A percentile compares a stretch with the other conserved stretches of the same genome.
These are phyloP conservation scores for Heliconius nattereri DNA, from an alignment of 1,140 invertebrate genomes.

Conservation along the genomic window DNA sequence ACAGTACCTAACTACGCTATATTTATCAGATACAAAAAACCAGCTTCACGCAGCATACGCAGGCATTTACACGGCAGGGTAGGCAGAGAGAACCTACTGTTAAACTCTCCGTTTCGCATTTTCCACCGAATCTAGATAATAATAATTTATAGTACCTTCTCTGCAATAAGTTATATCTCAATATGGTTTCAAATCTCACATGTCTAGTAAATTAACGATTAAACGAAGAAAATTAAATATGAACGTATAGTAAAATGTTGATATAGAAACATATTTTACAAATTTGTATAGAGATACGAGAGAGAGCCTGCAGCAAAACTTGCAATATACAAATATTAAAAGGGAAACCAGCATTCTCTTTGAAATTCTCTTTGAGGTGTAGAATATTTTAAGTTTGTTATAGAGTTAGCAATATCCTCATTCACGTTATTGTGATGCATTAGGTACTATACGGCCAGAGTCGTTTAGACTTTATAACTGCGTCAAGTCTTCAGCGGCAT, in stretches of 20 bases:
- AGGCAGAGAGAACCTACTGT: too few species aligned
- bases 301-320: background rate
- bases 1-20: too few species aligned
- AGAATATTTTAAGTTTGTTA: background rate
- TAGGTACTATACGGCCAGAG: background rate
- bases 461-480: slow-evolving; percentile 3
- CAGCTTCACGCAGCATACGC: too few species aligned
- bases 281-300: background rate
- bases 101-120: too few species aligned
- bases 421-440: background rate
- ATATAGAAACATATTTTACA: background rate
- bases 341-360: background rate
- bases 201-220: too few species aligned
- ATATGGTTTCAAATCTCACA: too few species aligned
- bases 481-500: background rate
- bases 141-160: too few species aligned
- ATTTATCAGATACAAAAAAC: too few species aligned
- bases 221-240: too few species aligned
- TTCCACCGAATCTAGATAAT: too few species aligned
- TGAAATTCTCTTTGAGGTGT: background rate
- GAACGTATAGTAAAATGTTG: background rate
- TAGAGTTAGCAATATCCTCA: background rate
- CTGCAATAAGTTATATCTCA: too few species aligned
- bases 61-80: too few species aligned
- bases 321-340: background rate